Conservation (phyloP, 2,113 vertebrate species). For the Cavia aperea region DNA sequence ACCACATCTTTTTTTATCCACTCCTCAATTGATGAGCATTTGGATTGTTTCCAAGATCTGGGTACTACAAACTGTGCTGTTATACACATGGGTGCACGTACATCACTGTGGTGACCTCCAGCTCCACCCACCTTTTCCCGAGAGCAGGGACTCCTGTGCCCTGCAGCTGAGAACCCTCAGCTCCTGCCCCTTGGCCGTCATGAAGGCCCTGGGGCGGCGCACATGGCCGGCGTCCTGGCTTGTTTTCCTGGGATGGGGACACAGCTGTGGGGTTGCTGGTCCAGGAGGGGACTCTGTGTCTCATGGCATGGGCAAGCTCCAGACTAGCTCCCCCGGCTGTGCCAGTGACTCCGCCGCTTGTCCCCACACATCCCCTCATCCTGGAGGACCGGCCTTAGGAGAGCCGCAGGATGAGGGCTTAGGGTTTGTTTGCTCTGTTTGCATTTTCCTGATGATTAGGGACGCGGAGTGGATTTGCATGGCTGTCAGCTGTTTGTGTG, state of each 20-base stretch:
- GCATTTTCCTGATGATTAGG: background rate
- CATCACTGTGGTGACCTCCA: background rate
- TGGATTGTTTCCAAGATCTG: too few species aligned
- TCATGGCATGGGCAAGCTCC: too few species aligned
- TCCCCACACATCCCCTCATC: too few species aligned
- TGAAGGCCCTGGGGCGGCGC: background rate
- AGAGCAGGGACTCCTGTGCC: background rate
- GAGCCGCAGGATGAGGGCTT: too few species aligned
- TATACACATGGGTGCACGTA: too few species aligned
- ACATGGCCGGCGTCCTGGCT: background rate
- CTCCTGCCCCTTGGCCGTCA: background rate
- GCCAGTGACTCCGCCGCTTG: background rate
- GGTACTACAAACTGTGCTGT: too few species aligned
- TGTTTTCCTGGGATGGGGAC: background rate
- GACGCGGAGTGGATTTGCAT: background rate
- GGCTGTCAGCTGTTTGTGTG: background rate
- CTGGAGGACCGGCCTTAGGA: too few species aligned
- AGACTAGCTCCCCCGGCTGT: too few species aligned
- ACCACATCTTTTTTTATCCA: too few species aligned
- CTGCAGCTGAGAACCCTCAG: background rate
- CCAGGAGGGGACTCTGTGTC: background rate
- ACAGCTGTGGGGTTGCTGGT: rapidly evolving
- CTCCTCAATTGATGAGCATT: too few species aligned
- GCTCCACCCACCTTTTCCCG: rapidly evolving
- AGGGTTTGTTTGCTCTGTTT: background rate